phyloP scores from a whole-genome alignment of 2,888 invertebrate genomes.

The Pristionchus arcanus region DNA sequence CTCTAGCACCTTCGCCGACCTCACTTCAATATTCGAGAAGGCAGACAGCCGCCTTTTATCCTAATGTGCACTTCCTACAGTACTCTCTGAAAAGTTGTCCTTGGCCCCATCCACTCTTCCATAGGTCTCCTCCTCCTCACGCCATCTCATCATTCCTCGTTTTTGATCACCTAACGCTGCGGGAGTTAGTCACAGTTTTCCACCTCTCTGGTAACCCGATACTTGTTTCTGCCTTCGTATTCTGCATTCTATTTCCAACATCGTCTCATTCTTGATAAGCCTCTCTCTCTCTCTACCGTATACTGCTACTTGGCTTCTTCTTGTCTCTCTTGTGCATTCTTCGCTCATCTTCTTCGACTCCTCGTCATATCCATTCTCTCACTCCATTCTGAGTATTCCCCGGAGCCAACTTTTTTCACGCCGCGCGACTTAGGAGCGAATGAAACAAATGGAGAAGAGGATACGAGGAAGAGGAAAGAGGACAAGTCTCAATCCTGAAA shows the following conservation, averaged over 20 bases:
- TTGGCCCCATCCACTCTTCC: background rate
- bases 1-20: slow-evolving; percentile 9
- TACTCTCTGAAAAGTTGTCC: background rate
- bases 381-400: slow-evolving; percentile 45
- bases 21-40: slow-evolving; percentile 4
- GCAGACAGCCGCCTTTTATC: background rate
- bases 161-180: background rate
- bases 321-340: background rate
- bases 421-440: slow-evolving; percentile 13
- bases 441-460: slow-evolving; percentile 25
- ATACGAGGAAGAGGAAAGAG: slow-evolving; percentile 3
- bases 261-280: background rate
- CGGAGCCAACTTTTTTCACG: slow-evolving; percentile 20
- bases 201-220: background rate
- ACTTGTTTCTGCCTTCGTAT: slow-evolving; percentile 20
- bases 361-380: background rate
- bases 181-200: background rate
- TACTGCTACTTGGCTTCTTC: background rate
- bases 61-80: slow-evolving; percentile 41
- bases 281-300: slow-evolving; percentile 27
- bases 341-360: slow-evolving; percentile 9
- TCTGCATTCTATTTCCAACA: background rate
- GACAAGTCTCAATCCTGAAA: slow-evolving; percentile 45
- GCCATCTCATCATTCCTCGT: background rate
- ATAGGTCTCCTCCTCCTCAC: background rate